These are phyloP conservation scores for Corythoichthys intestinalis DNA, from an alignment of 2,113 vertebrate species.

Conservation along the genomic window DNA sequence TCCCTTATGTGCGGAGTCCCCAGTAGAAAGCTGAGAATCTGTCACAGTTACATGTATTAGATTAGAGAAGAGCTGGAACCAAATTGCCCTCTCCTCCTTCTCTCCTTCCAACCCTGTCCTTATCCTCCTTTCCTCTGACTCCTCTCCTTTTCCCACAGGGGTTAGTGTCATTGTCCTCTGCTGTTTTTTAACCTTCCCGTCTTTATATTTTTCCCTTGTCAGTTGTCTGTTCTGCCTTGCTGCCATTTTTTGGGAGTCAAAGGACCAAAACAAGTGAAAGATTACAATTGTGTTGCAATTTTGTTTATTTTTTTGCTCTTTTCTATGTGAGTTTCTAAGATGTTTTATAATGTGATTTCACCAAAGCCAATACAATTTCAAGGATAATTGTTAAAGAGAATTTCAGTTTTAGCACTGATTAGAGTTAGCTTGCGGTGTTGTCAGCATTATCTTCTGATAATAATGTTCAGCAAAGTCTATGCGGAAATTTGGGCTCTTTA, in stretches of 20 bases:
- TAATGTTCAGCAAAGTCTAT: no score
- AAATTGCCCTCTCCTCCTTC: constrained; percentile 58
- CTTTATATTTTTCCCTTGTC: constrained; percentile 16
- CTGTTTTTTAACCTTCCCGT: constrained; percentile 32
- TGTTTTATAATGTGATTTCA: background rate
- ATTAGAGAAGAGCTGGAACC: constrained; percentile 69
- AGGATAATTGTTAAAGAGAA: background rate
- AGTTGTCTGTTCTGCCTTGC: constrained; percentile 41
- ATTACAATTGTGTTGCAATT: constrained; percentile 3
- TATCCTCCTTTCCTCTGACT: constrained; percentile 32
- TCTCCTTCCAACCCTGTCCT: constrained; percentile 32
- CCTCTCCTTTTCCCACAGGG: constrained; percentile 46
- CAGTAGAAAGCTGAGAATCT: constrained; percentile 68
- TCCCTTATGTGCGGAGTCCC: constrained; percentile 55
- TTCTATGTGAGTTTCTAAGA: background rate
- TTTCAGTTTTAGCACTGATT: background rate
- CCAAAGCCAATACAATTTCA: background rate
- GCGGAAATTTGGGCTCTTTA: no score
- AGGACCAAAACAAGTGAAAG: constrained; percentile 8
- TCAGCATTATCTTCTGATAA: no score
- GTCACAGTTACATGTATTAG: constrained; percentile 76
- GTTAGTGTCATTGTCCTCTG: constrained; percentile 52
- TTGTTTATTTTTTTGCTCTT: background rate
- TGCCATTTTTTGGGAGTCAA: constrained; percentile 12
- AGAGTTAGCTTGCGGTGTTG: no score